phyloP scores from a whole-genome alignment of 2,113 vertebrate genomes.

The Meles meles region DNA sequence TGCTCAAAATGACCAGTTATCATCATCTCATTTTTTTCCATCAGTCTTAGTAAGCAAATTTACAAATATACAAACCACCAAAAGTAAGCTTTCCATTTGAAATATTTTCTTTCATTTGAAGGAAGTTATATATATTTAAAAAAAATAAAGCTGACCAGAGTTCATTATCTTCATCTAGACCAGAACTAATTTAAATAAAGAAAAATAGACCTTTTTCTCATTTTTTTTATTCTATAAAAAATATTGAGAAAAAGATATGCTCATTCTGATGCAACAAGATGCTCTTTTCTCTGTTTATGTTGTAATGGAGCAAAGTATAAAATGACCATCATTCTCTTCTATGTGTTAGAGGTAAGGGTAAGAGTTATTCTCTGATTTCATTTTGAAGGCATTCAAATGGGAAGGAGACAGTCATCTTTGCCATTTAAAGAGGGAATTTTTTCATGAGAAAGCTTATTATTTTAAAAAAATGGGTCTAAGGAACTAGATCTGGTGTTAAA shows the following conservation, averaged over 20 bases:
- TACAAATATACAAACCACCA: neutral
- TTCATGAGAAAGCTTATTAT: neutral
- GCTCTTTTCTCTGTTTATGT: neutral
- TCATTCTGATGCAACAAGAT: neutral
- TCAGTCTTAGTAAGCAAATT: neutral
- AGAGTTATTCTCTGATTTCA: neutral
- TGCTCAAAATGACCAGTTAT: neutral
- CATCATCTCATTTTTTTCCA: neutral
- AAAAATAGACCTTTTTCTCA: conserved; percentile 65
- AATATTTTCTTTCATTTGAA: neutral
- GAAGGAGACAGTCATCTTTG: neutral
- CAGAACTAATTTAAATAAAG: conserved; percentile 83
- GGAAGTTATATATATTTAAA: neutral
- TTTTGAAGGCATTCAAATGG: neutral
- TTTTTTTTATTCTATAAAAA: conserved; percentile 7
- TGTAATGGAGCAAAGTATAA: neutral
- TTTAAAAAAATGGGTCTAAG: neutral
- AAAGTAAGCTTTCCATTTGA: neutral
- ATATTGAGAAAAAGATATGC: neutral
- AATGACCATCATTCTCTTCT: neutral
- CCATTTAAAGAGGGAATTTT: neutral
- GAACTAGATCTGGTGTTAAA: neutral
- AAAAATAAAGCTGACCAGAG: conserved; percentile 80
- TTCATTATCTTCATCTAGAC: conserved; percentile 85
- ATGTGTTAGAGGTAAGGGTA: neutral